phyloP scores from a whole-genome alignment of 2,113 vertebrate species.

The Silurus glanis region DNA sequence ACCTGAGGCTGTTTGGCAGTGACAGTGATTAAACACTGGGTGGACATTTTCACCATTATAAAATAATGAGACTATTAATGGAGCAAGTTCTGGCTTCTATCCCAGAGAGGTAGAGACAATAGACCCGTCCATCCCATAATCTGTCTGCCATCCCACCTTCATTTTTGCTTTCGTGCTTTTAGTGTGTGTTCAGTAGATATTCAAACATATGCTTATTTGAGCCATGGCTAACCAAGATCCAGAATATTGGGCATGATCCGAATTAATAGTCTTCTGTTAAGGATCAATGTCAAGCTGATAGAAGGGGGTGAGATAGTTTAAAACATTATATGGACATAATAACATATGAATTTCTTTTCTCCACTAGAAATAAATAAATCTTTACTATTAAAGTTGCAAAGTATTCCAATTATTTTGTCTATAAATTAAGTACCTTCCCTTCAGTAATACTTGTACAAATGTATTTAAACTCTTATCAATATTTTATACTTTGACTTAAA shows the following conservation, averaged over 20 bases:
- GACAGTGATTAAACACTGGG: slow-evolving; percentile 64
- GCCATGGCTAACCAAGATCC: not conserved
- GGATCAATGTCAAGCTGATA: not conserved
- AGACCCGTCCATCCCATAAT: slow-evolving; percentile 4
- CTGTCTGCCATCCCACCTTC: not conserved
- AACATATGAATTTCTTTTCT: too few species aligned
- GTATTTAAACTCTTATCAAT: too few species aligned
- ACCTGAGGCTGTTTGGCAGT: not conserved
- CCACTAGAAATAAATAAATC: too few species aligned
- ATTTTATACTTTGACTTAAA: too few species aligned
- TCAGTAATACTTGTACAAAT: too few species aligned
- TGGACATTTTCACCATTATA: slow-evolving; percentile 49
- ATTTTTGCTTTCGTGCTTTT: not conserved
- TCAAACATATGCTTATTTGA: not conserved
- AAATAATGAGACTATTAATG: slow-evolving; percentile 71
- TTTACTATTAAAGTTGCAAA: too few species aligned
- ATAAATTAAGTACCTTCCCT: too few species aligned
- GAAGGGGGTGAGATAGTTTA: not conserved
- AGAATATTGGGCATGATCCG: not conserved
- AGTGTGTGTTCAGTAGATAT: not conserved
- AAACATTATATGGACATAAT: not conserved
- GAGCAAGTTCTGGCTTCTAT: slow-evolving; percentile 36
- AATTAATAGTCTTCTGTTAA: not conserved
- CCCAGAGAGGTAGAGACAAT: slow-evolving; percentile 19
- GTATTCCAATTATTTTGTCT: too few species aligned